These are phyloP conservation scores for Drosophila gaucha DNA, from an alignment of 2,888 invertebrate genomes.

Conservation along the genomic window DNA sequence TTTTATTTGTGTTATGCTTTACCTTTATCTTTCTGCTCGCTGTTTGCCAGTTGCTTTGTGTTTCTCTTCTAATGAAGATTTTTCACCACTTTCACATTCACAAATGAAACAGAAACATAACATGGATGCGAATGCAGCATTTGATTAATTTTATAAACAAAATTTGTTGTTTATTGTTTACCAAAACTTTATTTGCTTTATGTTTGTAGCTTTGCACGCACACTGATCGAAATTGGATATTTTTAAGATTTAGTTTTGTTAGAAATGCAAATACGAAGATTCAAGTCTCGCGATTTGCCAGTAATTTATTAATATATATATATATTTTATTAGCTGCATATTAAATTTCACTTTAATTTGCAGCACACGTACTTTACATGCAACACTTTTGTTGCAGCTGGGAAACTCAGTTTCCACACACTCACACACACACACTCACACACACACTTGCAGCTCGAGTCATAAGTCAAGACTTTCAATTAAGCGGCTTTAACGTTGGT, in stretches of 20 bases:
- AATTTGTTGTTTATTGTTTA: constrained; percentile 35
- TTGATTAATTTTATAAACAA: constrained; percentile 27
- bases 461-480: constrained; percentile 79
- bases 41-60: constrained; percentile 1
- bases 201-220: constrained; percentile 5
- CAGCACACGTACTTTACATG: constrained; percentile 24
- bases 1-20: constrained; percentile 26
- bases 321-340: constrained; percentile 17
- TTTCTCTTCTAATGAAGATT: constrained; percentile 27
- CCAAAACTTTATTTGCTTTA: constrained; percentile 5
- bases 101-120: constrained; percentile 46
- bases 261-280: background rate
- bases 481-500: constrained; percentile 71
- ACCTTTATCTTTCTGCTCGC: constrained; percentile 42
- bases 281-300: background rate
- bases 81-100: constrained; percentile 68
- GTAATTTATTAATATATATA: constrained; percentile 1
- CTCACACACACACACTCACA: constrained; percentile 11
- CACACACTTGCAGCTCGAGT: constrained; percentile 40
- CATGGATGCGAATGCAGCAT: constrained; percentile 30
- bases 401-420: constrained; percentile 54
- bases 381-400: constrained; percentile 45
- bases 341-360: constrained; percentile 53
- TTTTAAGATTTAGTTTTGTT: constrained; percentile 4
- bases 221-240: constrained; percentile 9